These are phyloP conservation scores for Hesperia comma DNA, from an alignment of 2,888 invertebrate species.

Conservation along the genomic window DNA sequence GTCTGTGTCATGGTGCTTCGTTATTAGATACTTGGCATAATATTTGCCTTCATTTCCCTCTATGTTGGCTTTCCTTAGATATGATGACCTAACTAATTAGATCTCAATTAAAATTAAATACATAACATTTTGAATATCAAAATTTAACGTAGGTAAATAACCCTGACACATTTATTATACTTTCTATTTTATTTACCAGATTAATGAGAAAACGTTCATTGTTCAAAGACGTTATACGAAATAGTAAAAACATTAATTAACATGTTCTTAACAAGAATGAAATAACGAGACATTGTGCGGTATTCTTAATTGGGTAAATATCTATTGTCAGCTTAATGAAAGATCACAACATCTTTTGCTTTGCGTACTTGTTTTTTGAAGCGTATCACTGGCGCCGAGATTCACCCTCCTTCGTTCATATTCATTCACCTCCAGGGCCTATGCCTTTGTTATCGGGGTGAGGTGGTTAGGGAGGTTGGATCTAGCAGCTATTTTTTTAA, in stretches of 20 bases:
- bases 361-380: not conserved
- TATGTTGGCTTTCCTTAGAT: too few relatives aligned
- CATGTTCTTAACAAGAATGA: not conserved
- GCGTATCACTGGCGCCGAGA: not conserved
- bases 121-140: too few relatives aligned
- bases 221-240: not conserved
- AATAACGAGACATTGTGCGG: constrained; percentile 1
- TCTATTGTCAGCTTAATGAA: constrained; percentile 1
- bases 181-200: too few relatives aligned
- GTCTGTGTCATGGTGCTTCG: too few relatives aligned
- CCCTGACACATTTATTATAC: not conserved
- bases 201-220: not conserved
- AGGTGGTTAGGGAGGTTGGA: not conserved
- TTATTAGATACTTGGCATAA: too few relatives aligned
- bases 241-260: not conserved
- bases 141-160: too few relatives aligned
- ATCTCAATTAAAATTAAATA: too few relatives aligned
- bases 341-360: not conserved
- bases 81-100: too few relatives aligned
- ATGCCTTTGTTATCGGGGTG: not conserved
- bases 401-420: not conserved
- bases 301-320: constrained; percentile 8
- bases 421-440: not conserved
- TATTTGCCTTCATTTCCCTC: too few relatives aligned
- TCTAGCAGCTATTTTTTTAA: too few relatives aligned